Conservation (phyloP, 2,888 invertebrate species). For the Tipula lateralis region DNA sequence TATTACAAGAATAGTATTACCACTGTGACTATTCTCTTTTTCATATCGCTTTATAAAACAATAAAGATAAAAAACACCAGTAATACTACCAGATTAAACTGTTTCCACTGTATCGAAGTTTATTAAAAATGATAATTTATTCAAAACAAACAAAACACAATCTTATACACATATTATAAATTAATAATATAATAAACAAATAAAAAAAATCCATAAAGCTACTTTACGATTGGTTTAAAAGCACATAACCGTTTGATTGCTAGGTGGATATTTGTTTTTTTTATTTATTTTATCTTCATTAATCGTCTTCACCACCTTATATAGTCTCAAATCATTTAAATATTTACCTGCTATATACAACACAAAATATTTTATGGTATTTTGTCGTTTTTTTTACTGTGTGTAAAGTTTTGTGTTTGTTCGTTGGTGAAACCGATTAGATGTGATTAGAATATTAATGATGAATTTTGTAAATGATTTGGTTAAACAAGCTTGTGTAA, state of each 20-base stretch:
- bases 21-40: no score
- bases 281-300: neutral
- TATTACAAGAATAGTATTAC: no score
- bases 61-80: neutral
- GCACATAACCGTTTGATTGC: neutral
- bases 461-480: neutral
- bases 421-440: neutral
- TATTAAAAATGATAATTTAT: slow-evolving; percentile 13
- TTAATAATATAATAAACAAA: neutral
- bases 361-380: neutral
- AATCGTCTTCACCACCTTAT: neutral
- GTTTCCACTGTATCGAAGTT: neutral
- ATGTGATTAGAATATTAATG: slow-evolving; percentile 1
- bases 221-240: slow-evolving; percentile 13
- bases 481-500: neutral
- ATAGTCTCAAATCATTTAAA: neutral
- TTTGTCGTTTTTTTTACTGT: neutral
- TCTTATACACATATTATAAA: neutral
- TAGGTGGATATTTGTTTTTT: neutral
- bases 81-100: neutral
- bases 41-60: no score
- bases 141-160: neutral
- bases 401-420: neutral
- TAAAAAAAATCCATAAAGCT: slow-evolving; percentile 19
- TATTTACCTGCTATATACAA: neutral